phyloP scores from a whole-genome alignment of 1,140 invertebrate genomes.

The Neodiprion lecontei region DNA sequence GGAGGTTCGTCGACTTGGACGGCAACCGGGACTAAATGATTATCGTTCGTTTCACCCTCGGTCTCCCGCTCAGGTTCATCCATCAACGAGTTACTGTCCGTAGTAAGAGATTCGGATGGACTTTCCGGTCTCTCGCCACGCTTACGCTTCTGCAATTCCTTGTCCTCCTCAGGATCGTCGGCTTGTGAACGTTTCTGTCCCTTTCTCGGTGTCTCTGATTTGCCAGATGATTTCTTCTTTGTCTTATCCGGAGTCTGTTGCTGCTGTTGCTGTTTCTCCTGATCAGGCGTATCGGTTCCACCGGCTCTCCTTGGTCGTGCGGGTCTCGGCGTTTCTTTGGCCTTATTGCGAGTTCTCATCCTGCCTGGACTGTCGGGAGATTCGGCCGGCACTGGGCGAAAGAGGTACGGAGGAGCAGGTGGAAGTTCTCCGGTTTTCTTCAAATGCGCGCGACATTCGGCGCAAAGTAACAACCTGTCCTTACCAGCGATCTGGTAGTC shows the following conservation, averaged over 20 bases:
- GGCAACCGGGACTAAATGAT: slow-evolving; percentile 64
- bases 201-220: slow-evolving; percentile 74
- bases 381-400: slow-evolving; percentile 76
- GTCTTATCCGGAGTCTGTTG: slow-evolving; percentile 59
- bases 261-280: slow-evolving; percentile 63
- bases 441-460: slow-evolving; percentile 81
- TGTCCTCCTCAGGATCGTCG: slow-evolving; percentile 70
- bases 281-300: slow-evolving; percentile 77
- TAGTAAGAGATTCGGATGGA: slow-evolving; percentile 80
- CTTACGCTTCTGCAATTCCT: slow-evolving; percentile 76
- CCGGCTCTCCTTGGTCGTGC: slow-evolving; percentile 67
- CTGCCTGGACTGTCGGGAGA: slow-evolving; percentile 83
- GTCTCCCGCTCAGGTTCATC: slow-evolving; percentile 72
- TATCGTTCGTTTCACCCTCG: slow-evolving; percentile 62
- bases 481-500: slow-evolving; percentile 79
- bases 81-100: slow-evolving; percentile 80
- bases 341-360: slow-evolving; percentile 87
- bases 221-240: slow-evolving; percentile 71
- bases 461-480: slow-evolving; percentile 78
- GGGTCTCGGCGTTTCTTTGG: slow-evolving; percentile 76
- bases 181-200: slow-evolving; percentile 74
- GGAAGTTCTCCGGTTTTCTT: slow-evolving; percentile 86
- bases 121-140: slow-evolving; percentile 70
- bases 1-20: slow-evolving; percentile 45
- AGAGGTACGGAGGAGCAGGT: slow-evolving; percentile 71